Evolutionary conservation across 2,797 vertebrate genomes (phyloP).

Genomic region (Brachyrhaphis roseni): DNA sequence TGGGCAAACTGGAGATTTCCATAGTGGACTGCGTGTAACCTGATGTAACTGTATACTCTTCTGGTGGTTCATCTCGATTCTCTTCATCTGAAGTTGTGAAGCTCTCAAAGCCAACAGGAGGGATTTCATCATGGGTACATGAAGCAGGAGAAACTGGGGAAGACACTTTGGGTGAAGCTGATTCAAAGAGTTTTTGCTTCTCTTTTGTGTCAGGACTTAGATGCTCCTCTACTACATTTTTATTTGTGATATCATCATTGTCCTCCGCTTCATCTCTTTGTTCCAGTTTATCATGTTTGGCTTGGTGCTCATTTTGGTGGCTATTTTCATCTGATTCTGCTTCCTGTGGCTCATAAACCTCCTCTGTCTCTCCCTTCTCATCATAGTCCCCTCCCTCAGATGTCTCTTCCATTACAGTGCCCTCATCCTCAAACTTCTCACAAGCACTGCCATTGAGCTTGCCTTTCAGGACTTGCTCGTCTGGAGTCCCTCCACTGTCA

Average conservation of each 20-base stretch:
- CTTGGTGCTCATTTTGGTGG: constrained; percentile 51
- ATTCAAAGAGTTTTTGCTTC: constrained; percentile 71
- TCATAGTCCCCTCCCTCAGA: constrained; percentile 91
- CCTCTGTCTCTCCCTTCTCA: constrained; percentile 92
- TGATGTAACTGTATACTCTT: constrained; percentile 90
- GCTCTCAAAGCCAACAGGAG: constrained; percentile 88
- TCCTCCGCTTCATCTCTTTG: constrained; percentile 50
- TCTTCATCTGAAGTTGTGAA: constrained; percentile 92
- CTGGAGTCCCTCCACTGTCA: constrained; percentile 88
- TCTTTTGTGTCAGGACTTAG: constrained; percentile 42
- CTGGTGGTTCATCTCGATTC: constrained; percentile 87
- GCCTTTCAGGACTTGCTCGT: constrained; percentile 85
- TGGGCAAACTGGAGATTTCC: constrained; percentile 93
- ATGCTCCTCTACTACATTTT: constrained; percentile 66
- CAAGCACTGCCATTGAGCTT: constrained; percentile 84
- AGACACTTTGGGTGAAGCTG: constrained; percentile 79
- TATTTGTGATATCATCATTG: constrained; percentile 78
- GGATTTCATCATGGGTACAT: constrained; percentile 88
- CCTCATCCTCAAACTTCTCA: constrained; percentile 95
- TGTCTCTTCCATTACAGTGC: constrained; percentile 91
- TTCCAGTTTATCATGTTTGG: constrained; percentile 23
- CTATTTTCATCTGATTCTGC: constrained; percentile 47
- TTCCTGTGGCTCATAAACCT: constrained; percentile 84
- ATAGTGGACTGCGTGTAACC: constrained; percentile 92
- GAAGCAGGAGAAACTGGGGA: constrained; percentile 85